Conservation (phyloP, 2,888 invertebrate species). For the Agonopterix alstromeriana region DNA sequence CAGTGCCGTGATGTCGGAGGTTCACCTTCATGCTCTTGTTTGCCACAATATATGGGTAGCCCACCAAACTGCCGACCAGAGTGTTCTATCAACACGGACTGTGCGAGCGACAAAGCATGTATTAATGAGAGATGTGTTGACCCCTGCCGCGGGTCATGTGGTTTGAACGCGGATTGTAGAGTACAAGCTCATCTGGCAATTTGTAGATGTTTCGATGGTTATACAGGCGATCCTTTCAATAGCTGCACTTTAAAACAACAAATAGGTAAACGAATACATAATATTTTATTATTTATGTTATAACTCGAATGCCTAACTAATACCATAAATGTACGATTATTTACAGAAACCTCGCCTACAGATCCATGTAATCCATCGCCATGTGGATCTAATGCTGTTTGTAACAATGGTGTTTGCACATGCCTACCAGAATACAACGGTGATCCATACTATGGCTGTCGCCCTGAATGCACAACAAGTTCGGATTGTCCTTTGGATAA, state of each 20-base stretch:
- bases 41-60: constrained; percentile 82
- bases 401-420: constrained; percentile 77
- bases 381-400: constrained; percentile 79
- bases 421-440: constrained; percentile 79
- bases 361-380: constrained; percentile 81
- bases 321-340: too few species aligned
- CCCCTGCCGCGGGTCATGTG: constrained; percentile 88
- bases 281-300: too few species aligned
- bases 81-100: constrained; percentile 85
- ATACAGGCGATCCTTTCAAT: constrained; percentile 86
- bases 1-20: constrained; percentile 82
- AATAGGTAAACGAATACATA: constrained; percentile 3
- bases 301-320: too few species aligned
- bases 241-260: constrained; percentile 77
- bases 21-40: constrained; percentile 83
- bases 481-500: constrained; percentile 82
- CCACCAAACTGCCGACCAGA: constrained; percentile 88
- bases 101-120: constrained; percentile 83
- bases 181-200: constrained; percentile 87
- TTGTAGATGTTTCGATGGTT: constrained; percentile 83
- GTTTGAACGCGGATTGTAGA: constrained; percentile 81
- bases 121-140: constrained; percentile 84
- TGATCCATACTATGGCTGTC: constrained; percentile 82
- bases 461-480: constrained; percentile 85
- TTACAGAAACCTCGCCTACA: constrained; percentile 39